These are phyloP conservation scores for Zapornia atra DNA, from an alignment of 2,113 vertebrate genomes.

Conservation along the genomic window DNA sequence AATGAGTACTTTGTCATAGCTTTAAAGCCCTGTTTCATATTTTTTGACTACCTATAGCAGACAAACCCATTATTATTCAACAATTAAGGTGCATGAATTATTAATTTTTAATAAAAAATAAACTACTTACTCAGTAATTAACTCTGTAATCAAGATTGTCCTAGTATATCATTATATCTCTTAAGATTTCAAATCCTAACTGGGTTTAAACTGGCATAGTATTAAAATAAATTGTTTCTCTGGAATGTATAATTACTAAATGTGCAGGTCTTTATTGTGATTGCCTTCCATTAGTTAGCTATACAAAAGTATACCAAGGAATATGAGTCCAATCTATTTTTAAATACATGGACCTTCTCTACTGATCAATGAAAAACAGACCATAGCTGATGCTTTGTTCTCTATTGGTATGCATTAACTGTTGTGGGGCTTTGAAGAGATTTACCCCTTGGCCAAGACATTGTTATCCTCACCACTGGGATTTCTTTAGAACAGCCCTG, in stretches of 20 bases:
- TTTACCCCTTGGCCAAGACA: neutral
- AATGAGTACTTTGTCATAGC: neutral
- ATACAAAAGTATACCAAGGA: neutral
- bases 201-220: neutral
- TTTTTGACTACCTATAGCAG: neutral
- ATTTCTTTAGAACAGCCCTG: neutral
- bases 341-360: neutral
- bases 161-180: neutral
- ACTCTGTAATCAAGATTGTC: neutral
- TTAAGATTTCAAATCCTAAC: neutral
- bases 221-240: neutral
- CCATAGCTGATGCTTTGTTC: neutral
- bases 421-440: neutral
- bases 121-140: neutral
- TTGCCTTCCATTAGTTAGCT: neutral
- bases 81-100: neutral
- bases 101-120: slow-evolving; percentile 18
- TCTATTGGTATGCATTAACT: neutral
- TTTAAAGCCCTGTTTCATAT: neutral
- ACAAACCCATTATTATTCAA: neutral
- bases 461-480: neutral
- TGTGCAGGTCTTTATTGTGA: fast-evolving
- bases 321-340: neutral
- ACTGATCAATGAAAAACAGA: neutral
- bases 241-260: neutral